Evolutionary conservation across 2,113 vertebrate genomes (phyloP), one percentile per base, ranked within the genome.

Genomic region (Myanophis thanlyinensis): DNA sequence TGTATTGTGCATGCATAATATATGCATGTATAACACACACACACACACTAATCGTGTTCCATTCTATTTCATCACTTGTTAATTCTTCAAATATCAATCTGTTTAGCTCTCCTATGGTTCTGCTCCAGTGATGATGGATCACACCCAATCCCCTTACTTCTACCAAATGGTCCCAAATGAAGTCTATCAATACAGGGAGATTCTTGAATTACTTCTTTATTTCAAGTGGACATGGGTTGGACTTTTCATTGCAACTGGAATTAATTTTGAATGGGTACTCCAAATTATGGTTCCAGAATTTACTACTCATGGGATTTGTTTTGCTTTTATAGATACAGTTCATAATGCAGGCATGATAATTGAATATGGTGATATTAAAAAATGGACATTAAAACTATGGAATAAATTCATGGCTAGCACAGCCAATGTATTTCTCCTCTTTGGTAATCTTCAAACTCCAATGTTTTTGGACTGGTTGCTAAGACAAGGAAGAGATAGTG

Each of bases 151-250:
- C 0, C 40, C 12, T 56, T 22, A 44, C 9, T 47, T 22, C 27
- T 91, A 56, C 9, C 90, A 53, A 23, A 86, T 91, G 90, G 13
- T 86, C 44, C 80, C 90, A 85, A n/a, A 85, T 35, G 90, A 91
- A 86, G 9, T 10, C 2, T 18, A 86, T 47, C 51, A 86, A 4
- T 91, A 56, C 10, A 86, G 18, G 8, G 90, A 46, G 10, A 91
- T 91, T 91, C 90, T 91, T 20, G 51, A 56, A 5, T 91, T 91
- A 48, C 80, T 91, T 91, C 80, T 91, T 10, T 46, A 35, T 91
- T 91, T 91, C 18, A 47, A 8, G 15, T 91, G 90, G 90, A 91
- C 40, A 8, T 91, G 90, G 90, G 12, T 56, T 56, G 90, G 80
- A 48, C 48, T 56, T 18, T 23, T 56, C 20, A 11, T 11, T 56